These are phyloP conservation scores for Aurelia coerulea DNA, from an alignment of 30 jellyfish, hydroid and myxozoan species.

Conservation along the genomic window DNA sequence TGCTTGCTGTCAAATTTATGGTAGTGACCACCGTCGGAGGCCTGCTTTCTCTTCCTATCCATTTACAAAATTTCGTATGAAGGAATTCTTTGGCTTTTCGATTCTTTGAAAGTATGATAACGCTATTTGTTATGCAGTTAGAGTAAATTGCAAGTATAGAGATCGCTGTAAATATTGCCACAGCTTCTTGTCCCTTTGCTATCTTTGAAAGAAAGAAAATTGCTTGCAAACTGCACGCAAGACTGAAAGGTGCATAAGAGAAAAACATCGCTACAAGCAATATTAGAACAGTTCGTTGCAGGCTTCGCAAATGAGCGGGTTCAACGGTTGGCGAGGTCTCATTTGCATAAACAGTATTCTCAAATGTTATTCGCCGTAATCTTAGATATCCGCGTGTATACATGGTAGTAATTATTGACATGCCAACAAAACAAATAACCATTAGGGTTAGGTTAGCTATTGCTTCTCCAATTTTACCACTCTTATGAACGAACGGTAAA, in stretches of 20 bases:
- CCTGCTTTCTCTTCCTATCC: too few species aligned
- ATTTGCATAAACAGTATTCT: not conserved
- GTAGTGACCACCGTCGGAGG: too few species aligned
- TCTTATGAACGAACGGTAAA: not conserved
- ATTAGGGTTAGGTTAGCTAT: not conserved
- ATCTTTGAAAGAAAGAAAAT: too few species aligned
- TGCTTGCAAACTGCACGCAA: slow-evolving; percentile 1
- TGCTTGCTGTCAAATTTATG: too few species aligned
- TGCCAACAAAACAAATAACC: not conserved
- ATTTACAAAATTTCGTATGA: too few species aligned
- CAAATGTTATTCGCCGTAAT: slow-evolving; percentile 3
- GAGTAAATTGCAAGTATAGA: too few species aligned
- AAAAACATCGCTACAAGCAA: not conserved
- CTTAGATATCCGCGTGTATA: not conserved
- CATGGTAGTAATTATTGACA: not conserved
- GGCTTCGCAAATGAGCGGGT: not conserved
- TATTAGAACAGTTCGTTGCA: not conserved
- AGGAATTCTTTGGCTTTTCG: too few species aligned
- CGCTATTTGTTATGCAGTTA: too few species aligned
- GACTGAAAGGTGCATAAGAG: slow-evolving; percentile 6
- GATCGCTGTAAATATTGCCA: too few species aligned
- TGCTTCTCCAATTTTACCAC: slow-evolving; percentile 1
- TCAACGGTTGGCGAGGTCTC: not conserved
- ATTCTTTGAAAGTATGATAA: too few species aligned
- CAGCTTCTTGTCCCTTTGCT: too few species aligned